Evolutionary conservation across 2,797 vertebrate genomes (phyloP), one percentile per base, ranked within the genome.

Genomic region (Epinephelus awoara): DNA sequence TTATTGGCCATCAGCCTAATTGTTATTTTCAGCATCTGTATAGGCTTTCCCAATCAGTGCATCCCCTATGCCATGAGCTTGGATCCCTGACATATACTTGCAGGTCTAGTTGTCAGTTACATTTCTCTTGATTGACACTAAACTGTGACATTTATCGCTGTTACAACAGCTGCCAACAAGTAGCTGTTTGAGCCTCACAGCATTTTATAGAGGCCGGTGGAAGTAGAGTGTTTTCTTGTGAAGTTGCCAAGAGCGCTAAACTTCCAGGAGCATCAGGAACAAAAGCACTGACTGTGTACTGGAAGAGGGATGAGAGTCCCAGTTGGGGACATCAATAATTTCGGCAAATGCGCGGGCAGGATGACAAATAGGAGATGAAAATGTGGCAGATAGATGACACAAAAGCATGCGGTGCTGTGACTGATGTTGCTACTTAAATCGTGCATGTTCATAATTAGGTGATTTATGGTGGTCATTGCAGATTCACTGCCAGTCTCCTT

Each of bases 381-480:
- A 91, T 73, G 89, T 90, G 86, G 90, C 90, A 91, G 92, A 94
- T 89, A 94, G 90, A 93, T 88, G 92, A 92, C 92, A 95, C 88
- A 93, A 88, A 92, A 86, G 91, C 86, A 83, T 54, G 77, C 70
- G 72, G 69, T 56, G 78, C 69, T 78, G 78, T 95, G 94, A 95
- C 91, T 92, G 94, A 95, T 95, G 94, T 91, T 87, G 86, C 92
- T 91, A 91, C 91, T 95, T 95, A 92, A 94, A 91, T 63, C 47
- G 49, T 62, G 86, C 86, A 62, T 87, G 88, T 91, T 94, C 91
- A 93, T 95, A 96, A 95, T 95, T 91, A 93, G 85, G 87, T 95
- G 94, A 95, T 95, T 94, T 95, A 96, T 95, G 93, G 89, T 52
- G 75, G 88, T 92, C 93, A 85, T 94, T 93, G 88, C 79, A 80